phyloP scores from a whole-genome alignment of 2,888 invertebrate genomes.

The Dynastes maya region DNA sequence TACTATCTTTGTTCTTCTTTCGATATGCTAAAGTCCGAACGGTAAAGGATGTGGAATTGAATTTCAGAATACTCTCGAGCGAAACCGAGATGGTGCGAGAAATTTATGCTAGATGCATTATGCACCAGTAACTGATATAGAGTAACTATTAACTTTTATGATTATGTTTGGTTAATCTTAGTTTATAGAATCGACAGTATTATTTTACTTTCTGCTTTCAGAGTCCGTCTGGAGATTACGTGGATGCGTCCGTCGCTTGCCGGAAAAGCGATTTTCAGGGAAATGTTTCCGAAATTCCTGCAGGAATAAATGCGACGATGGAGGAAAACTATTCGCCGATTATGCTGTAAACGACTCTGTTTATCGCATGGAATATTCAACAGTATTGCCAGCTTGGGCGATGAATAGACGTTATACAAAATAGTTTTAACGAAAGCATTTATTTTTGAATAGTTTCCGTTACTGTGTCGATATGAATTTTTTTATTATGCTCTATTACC shows the following conservation, averaged over 20 bases:
- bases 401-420: constrained; percentile 5
- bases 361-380: constrained; percentile 36
- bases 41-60: constrained; percentile 30
- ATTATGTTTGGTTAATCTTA: constrained; percentile 53
- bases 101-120: constrained; percentile 53
- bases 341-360: constrained; percentile 44
- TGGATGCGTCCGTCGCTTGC: constrained; percentile 25
- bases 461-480: background rate
- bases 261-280: constrained; percentile 15
- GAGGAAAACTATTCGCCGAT: constrained; percentile 40
- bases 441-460: background rate
- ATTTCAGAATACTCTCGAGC: constrained; percentile 14
- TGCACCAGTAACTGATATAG: constrained; percentile 53
- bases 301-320: constrained; percentile 23
- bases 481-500: too few species aligned
- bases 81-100: constrained; percentile 36
- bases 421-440: background rate
- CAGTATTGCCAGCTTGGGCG: constrained; percentile 1
- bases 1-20: constrained; percentile 9
- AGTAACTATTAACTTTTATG: constrained; percentile 53
- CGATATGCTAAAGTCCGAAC: background rate
- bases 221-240: constrained; percentile 36
- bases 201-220: constrained; percentile 49
- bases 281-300: constrained; percentile 32
- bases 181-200: constrained; percentile 51